Percentiles rank a stretch among this genome's conserved stretches.
These are phyloP conservation scores for Cepaea hortensis DNA, from an alignment of 2,888 invertebrate genomes.

Conservation along the genomic window DNA sequence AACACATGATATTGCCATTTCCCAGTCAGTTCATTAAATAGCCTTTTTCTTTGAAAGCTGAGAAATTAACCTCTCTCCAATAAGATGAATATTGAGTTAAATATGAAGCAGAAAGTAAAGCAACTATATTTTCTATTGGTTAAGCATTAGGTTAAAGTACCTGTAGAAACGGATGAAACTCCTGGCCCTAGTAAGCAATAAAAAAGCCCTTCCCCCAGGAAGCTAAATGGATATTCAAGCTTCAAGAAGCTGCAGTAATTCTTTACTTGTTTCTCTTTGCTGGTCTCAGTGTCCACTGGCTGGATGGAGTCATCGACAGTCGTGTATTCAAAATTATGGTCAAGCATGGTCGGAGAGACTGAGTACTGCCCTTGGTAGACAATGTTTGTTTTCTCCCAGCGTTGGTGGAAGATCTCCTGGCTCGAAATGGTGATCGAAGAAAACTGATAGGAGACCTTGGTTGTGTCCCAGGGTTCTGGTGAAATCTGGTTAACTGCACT, in stretches of 20 bases:
- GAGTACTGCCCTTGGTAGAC: constrained; percentile 57
- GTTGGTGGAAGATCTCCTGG: not conserved
- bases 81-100: no score
- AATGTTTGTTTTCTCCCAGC: constrained; percentile 34
- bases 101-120: no score
- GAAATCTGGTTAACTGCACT: constrained; percentile 18
- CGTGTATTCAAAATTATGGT: constrained; percentile 82
- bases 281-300: not conserved
- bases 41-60: no score
- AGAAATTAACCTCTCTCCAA: no score
- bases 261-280: constrained; percentile 24
- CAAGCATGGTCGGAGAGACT: constrained; percentile 53
- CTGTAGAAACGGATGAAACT: no score
- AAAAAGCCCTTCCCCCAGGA: not conserved
- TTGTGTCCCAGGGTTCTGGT: constrained; percentile 12
- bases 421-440: not conserved
- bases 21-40: no score
- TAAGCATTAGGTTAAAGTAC: no score
- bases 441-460: constrained; percentile 24
- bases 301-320: constrained; percentile 66
- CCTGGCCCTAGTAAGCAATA: not conserved
- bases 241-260: not conserved
- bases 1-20: no score
- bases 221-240: constrained; percentile 5
- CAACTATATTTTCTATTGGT: no score